Percentiles rank a stretch among this genome's conserved stretches.
Conservation (phyloP, 1,140 invertebrate genomes). For the Dryas iulia region DNA sequence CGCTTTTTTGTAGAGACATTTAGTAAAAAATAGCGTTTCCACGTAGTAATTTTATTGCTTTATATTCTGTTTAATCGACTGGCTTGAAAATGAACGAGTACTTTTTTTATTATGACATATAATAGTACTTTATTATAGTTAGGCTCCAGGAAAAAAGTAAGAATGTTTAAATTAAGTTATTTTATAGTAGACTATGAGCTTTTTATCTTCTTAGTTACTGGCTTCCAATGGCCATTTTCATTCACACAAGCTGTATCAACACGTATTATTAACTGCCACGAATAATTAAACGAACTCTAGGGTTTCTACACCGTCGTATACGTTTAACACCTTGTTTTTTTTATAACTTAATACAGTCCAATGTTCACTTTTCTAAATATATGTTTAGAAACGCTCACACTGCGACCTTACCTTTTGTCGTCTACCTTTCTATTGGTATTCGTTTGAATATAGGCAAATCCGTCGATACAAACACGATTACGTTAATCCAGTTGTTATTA, state of each 20-base stretch:
- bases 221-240: neutral
- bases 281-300: neutral
- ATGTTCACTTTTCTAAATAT: neutral
- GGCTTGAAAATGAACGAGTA: too few relatives aligned
- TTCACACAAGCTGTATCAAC: neutral
- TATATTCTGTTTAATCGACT: too few relatives aligned
- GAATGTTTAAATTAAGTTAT: neutral
- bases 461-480: conserved; percentile 17
- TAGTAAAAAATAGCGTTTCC: too few relatives aligned
- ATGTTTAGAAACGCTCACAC: neutral
- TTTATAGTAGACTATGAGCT: neutral
- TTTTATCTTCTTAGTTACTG: neutral
- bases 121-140: too few relatives aligned
- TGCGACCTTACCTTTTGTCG: neutral
- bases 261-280: neutral
- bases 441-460: neutral
- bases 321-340: neutral
- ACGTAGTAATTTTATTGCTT: too few relatives aligned
- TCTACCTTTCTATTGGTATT: neutral
- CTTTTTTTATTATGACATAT: too few relatives aligned
- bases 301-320: neutral
- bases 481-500: conserved; percentile 3
- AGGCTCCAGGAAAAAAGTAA: too few relatives aligned
- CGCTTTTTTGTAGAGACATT: too few relatives aligned
- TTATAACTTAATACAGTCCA: neutral